These are phyloP conservation scores for Hippocampus zosterae DNA, from an alignment of 2,113 vertebrate species.

Conservation along the genomic window DNA sequence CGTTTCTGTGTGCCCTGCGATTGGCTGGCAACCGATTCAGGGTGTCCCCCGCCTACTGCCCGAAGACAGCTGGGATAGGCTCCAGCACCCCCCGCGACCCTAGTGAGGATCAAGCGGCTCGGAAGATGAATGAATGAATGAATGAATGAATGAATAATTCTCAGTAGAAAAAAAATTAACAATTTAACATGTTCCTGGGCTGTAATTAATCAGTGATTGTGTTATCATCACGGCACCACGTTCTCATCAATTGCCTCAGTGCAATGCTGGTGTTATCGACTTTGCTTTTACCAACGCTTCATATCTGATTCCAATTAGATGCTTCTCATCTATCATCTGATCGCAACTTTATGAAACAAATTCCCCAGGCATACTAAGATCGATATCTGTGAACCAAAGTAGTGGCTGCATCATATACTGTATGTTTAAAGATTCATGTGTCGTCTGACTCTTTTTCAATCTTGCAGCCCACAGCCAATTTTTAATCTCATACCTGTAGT, in stretches of 20 bases:
- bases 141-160: too few relatives aligned
- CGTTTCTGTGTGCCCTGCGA: too few relatives aligned
- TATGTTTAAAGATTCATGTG: background rate
- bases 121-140: too few relatives aligned
- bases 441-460: background rate
- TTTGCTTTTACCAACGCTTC: slow-evolving; percentile 1
- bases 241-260: slow-evolving; percentile 17
- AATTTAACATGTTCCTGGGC: background rate
- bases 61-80: too few relatives aligned
- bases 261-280: background rate
- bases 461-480: background rate
- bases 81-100: too few relatives aligned
- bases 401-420: background rate
- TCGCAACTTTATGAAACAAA: slow-evolving; percentile 8
- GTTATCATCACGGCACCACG: slow-evolving; percentile 1
- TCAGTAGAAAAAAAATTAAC: too few relatives aligned
- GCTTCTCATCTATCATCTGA: slow-evolving; percentile 11
- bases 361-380: background rate
- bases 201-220: slow-evolving; percentile 2
- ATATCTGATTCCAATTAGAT: slow-evolving; percentile 22
- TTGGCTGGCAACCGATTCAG: too few relatives aligned
- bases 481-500: background rate
- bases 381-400: background rate
- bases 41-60: too few relatives aligned
- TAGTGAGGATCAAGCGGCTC: too few relatives aligned